Conservation (phyloP, 2,888 invertebrate genomes). For the Galerucella calmariensis region DNA sequence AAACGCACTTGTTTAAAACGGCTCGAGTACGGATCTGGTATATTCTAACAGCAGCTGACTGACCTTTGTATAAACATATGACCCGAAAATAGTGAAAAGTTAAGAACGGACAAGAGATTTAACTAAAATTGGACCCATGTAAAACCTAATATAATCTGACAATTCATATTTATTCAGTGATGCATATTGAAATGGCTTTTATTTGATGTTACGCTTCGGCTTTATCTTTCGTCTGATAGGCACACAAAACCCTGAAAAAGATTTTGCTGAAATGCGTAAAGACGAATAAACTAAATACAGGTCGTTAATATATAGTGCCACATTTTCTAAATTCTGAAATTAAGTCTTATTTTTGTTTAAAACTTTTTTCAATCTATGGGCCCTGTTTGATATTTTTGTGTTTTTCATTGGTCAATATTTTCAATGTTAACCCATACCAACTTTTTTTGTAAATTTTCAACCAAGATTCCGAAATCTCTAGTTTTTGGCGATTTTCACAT, state of each 20-base stretch:
- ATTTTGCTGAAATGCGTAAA: slow-evolving; percentile 12
- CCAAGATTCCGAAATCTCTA: too few species aligned
- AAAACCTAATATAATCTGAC: slow-evolving; percentile 45
- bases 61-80: slow-evolving; percentile 10
- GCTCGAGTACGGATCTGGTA: neutral
- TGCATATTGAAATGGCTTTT: slow-evolving; percentile 35
- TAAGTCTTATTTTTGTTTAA: too few species aligned
- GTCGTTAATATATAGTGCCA: neutral
- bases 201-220: slow-evolving; percentile 28
- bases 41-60: neutral
- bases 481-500: too few species aligned
- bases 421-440: too few species aligned
- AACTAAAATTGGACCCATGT: slow-evolving; percentile 36
- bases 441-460: too few species aligned
- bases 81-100: slow-evolving; percentile 27
- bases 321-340: too few species aligned
- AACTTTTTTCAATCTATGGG: too few species aligned
- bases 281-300: neutral
- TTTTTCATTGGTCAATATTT: too few species aligned
- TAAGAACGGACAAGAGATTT: slow-evolving; percentile 31
- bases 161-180: slow-evolving; percentile 42
- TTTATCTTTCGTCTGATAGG: slow-evolving; percentile 29
- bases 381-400: too few species aligned
- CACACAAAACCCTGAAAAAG: slow-evolving; percentile 17
- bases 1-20: neutral